Conservation (phyloP, 2,888 invertebrate species). For the Eremobia ochroleuca region DNA sequence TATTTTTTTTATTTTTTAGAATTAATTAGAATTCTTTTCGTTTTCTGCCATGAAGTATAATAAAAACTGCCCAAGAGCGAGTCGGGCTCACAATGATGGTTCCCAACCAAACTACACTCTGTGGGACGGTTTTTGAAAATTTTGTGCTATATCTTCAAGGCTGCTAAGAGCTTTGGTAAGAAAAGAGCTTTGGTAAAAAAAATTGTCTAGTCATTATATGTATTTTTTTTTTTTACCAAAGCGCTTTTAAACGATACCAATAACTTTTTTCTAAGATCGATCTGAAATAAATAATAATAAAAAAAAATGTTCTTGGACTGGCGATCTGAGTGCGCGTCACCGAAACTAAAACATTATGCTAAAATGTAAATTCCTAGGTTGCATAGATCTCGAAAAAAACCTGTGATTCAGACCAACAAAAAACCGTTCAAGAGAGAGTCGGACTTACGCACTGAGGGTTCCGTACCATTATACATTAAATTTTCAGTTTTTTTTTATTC, state of each 20-base stretch:
- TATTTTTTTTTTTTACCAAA: neutral
- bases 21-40: conserved; percentile 25
- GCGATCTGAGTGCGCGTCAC: no score
- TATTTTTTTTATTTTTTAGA: conserved; percentile 7
- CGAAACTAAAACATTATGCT: neutral
- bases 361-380: neutral
- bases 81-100: neutral
- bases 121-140: no score
- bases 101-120: neutral
- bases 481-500: no score
- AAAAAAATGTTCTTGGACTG: neutral
- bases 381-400: neutral
- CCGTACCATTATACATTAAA: no score
- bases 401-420: neutral
- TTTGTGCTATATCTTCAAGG: neutral
- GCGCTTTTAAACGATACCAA: neutral
- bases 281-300: neutral
- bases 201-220: neutral
- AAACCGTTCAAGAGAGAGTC: no score
- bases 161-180: neutral
- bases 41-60: conserved; percentile 29
- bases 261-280: neutral
- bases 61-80: neutral
- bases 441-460: no score
- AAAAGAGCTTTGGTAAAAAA: neutral